Percentiles rank a stretch among this genome's conserved stretches.
phyloP scores from a whole-genome alignment of 2,113 vertebrate species.

The Oceanodroma tethys region DNA sequence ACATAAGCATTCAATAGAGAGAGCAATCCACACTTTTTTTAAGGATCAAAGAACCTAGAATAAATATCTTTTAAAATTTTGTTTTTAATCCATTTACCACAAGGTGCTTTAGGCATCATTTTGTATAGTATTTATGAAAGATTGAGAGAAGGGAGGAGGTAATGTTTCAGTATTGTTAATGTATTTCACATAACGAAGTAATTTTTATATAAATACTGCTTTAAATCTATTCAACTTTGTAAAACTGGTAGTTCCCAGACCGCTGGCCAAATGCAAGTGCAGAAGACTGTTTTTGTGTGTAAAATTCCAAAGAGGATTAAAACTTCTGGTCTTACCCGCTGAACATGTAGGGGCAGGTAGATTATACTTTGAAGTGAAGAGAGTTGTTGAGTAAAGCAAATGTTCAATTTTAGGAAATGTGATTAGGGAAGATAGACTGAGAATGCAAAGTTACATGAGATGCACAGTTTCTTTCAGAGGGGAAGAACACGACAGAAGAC shows the following conservation, averaged over 20 bases:
- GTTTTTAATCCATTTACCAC: background rate
- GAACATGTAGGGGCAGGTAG: background rate
- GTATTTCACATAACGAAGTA: background rate
- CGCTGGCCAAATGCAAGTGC: background rate
- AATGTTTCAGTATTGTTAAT: background rate
- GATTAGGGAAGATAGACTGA: background rate
- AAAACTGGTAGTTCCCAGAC: background rate
- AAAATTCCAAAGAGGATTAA: background rate
- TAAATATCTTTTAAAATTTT: background rate
- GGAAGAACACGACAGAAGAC: background rate
- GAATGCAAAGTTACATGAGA: background rate
- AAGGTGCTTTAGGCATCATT: background rate
- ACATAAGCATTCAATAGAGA: background rate
- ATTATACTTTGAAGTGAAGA: background rate
- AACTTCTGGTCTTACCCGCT: background rate
- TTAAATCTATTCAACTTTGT: background rate
- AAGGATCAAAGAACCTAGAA: background rate
- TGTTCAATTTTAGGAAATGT: background rate
- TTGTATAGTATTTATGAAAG: background rate
- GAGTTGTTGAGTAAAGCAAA: background rate
- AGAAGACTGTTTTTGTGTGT: background rate
- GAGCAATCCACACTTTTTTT: background rate
- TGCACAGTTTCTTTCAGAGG: background rate
- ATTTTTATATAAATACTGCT: background rate
- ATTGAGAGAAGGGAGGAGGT: background rate